These are phyloP conservation scores for Wiebesia pumilae DNA, from an alignment of 1,140 invertebrate species.

Conservation along the genomic window DNA sequence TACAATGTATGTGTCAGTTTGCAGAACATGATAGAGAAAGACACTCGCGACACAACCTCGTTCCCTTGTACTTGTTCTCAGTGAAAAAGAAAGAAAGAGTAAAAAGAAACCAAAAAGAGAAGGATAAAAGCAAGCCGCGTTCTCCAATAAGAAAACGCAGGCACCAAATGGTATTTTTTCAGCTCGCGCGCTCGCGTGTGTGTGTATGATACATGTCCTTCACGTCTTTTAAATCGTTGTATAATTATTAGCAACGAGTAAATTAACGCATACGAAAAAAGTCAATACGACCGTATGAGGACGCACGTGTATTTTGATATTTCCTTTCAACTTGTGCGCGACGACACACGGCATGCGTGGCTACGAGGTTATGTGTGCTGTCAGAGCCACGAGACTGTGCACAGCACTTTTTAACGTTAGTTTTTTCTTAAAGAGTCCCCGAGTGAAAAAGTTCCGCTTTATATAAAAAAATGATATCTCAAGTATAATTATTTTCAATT, in stretches of 20 bases:
- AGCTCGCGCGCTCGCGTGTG: neutral
- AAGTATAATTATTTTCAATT: neutral
- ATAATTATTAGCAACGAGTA: neutral
- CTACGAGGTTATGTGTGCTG: conserved; percentile 37
- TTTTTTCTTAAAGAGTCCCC: conserved; percentile 14
- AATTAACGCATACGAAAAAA: neutral
- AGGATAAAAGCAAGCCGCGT: conserved; percentile 25
- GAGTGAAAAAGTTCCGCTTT: neutral
- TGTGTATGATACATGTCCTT: conserved; percentile 15
- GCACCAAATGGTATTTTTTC: conserved; percentile 4
- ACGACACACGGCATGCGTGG: conserved; percentile 35
- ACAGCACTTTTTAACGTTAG: conserved; percentile 25
- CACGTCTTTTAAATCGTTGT: neutral
- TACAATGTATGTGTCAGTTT: neutral
- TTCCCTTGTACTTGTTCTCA: conserved; percentile 43
- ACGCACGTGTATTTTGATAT: conserved; percentile 21
- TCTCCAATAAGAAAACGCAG: conserved; percentile 14
- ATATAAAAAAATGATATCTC: neutral
- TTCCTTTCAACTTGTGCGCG: neutral
- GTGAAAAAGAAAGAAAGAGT: neutral
- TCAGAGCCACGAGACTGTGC: conserved; percentile 39
- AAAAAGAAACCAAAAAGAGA: neutral
- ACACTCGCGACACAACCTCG: conserved; percentile 24
- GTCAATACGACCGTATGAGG: neutral
- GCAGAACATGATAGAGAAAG: neutral